phyloP scores from a whole-genome alignment of 2,113 vertebrate genomes.

The Erythrolamprus reginae region DNA sequence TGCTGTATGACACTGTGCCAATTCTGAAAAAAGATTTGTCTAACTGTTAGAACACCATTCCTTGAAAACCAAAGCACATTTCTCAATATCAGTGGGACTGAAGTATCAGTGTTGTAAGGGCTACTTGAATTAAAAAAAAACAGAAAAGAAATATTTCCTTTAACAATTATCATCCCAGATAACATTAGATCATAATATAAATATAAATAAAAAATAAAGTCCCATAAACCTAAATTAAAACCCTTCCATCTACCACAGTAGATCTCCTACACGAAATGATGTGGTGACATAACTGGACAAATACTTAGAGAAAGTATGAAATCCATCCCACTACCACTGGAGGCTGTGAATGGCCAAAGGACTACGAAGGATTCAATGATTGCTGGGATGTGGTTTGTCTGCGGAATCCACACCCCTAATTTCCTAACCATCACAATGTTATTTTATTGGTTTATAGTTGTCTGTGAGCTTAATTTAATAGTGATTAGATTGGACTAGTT shows the following conservation, averaged over 20 bases:
- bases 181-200: background rate
- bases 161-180: background rate
- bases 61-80: background rate
- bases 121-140: background rate
- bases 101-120: background rate
- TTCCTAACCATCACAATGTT: slow-evolving; percentile 1
- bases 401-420: slow-evolving; percentile 26
- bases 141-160: slow-evolving; percentile 25
- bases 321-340: fast-evolving
- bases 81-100: background rate
- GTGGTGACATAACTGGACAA: slow-evolving; percentile 21
- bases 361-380: background rate
- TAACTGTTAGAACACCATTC: background rate
- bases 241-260: background rate
- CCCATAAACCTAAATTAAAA: slow-evolving; percentile 6
- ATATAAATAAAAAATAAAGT: background rate
- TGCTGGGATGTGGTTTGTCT: background rate
- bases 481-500: slow-evolving; percentile 17
- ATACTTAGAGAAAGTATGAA: slow-evolving; percentile 21
- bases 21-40: slow-evolving; percentile 9
- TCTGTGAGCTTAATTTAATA: background rate
- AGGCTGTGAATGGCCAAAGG: background rate
- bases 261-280: slow-evolving; percentile 27
- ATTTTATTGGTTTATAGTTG: slow-evolving; percentile 34
- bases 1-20: background rate